Base-by-base conservation (phyloP, 1,140 invertebrate genomes). In the Pseudomyrmex concolor region DNA sequence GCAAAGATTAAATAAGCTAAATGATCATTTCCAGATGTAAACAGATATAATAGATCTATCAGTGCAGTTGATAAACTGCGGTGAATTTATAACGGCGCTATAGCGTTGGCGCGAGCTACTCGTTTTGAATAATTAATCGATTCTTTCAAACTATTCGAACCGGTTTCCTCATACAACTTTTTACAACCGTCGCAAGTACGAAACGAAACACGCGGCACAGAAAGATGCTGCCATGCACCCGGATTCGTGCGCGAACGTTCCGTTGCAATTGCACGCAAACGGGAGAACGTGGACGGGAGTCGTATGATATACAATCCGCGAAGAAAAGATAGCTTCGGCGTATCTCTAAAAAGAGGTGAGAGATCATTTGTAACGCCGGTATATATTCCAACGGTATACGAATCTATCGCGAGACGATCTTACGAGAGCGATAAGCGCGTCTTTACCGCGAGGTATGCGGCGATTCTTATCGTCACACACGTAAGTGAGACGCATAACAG, bases 381-480 rank as follows among this genome's bases (percentile, higher is more conserved):
- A 60, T 25, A 25, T 13, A 43, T 17, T 43, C 8, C 22, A 60
- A 34, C 19, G 43, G 34, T 34, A 34, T 59, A 68, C 19, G 76
- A 71, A 80, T 67, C 48, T 13, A 63, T 84, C 73, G 80, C 73
- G 60, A 34, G 4, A 59, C 45, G 43, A 64, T 55, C 17, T 81
- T 81, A 34, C 64, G 51, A 48, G 19, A 43, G 57, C 62, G 86
- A 87, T 87, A 87, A 87, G 86, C 5, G 17, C 45, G 51, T 43
- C 25, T 68, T 8, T 51, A 34, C 17, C 55, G 45, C n/a, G 48
- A 86, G 76, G 19, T 80, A 80, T 63, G 73, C 51, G 50, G 57
- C 71, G 83, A 86, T 87, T 55, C 73, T 87, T 87, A 87, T 87
- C 86, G 17, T 59, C 48, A 48, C 13, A 48, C 13, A 78, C 73